These are phyloP conservation scores for Anthoscopus minutus DNA, from an alignment of 2,113 vertebrate species.

Conservation along the genomic window DNA sequence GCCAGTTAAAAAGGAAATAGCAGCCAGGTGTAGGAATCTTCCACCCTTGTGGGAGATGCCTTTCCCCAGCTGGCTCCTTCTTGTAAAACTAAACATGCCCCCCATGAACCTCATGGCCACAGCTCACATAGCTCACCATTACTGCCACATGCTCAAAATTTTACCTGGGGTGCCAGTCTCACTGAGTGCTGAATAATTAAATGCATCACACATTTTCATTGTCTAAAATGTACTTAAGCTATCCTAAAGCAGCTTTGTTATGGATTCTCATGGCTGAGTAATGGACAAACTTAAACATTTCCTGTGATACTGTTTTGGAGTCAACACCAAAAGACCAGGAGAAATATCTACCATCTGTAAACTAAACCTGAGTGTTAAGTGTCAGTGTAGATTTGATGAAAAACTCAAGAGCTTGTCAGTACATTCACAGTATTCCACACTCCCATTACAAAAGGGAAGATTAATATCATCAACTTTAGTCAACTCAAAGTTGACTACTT, in stretches of 20 bases:
- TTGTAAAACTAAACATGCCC: background rate
- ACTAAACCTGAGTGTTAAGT: background rate
- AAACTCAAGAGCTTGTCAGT: background rate
- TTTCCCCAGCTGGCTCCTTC: background rate
- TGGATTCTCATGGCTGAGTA: background rate
- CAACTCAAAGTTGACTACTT: background rate
- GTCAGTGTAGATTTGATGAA: background rate
- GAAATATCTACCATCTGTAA: background rate
- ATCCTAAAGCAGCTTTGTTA: background rate
- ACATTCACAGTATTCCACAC: background rate
- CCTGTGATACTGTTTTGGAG: background rate
- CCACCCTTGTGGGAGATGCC: background rate
- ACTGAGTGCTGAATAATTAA: background rate
- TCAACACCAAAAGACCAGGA: background rate
- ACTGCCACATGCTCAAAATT: background rate
- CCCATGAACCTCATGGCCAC: accelerated
- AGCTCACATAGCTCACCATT: background rate
- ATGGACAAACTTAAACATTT: background rate
- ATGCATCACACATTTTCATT: background rate
- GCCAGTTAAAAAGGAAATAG: background rate
- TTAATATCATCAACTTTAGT: background rate
- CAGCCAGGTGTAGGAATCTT: background rate
- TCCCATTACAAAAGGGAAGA: background rate
- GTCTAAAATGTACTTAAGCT: background rate
- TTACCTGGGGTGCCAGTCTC: background rate